These are phyloP conservation scores for Gila orcuttii DNA, from an alignment of 2,113 vertebrate species.

Conservation along the genomic window DNA sequence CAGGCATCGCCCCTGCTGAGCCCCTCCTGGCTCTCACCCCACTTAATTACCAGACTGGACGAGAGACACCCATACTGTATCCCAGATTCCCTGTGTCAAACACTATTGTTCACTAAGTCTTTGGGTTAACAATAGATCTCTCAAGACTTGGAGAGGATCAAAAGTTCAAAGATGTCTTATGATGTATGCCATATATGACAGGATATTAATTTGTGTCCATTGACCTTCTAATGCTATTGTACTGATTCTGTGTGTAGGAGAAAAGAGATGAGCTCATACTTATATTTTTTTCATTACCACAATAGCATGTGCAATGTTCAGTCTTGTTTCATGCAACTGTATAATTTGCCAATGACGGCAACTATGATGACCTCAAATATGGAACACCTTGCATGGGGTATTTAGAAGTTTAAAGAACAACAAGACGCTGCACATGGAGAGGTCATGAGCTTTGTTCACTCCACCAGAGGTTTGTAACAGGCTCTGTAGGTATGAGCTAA, in stretches of 20 bases:
- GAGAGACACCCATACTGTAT: not conserved
- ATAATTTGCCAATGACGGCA: not conserved
- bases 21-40: slow-evolving; percentile 3
- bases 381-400: not conserved
- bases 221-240: slow-evolving; percentile 25
- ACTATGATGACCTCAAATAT: not conserved
- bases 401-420: not conserved
- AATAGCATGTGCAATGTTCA: not conserved
- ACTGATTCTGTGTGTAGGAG: not conserved
- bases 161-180: slow-evolving; percentile 26
- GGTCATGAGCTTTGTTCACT: slow-evolving; percentile 48
- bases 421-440: not conserved
- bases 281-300: not conserved
- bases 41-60: slow-evolving; percentile 30
- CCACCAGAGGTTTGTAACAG: slow-evolving; percentile 48
- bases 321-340: not conserved
- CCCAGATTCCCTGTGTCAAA: not conserved
- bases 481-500: slow-evolving; percentile 34
- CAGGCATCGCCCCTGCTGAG: slow-evolving; percentile 31
- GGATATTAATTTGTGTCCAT: slow-evolving; percentile 35
- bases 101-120: slow-evolving; percentile 30
- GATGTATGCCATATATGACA: slow-evolving; percentile 29
- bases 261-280: not conserved
- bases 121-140: slow-evolving; percentile 38
- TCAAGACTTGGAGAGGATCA: slow-evolving; percentile 8